These are phyloP conservation scores for Morinoia aosen DNA, from an alignment of 2,888 invertebrate species.

Conservation along the genomic window DNA sequence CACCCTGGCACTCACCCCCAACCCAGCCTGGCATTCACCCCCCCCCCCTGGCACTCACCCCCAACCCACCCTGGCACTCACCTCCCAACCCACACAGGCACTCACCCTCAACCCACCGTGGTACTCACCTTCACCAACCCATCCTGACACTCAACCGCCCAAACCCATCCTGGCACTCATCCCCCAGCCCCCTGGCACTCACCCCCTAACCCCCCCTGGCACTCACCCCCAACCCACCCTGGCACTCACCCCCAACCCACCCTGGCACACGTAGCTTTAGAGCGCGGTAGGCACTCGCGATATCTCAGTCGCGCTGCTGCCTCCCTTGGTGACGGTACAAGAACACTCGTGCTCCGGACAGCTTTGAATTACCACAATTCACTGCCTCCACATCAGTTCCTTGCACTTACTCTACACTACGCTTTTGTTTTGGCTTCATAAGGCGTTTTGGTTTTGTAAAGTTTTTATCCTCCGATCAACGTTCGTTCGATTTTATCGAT, in stretches of 20 bases:
- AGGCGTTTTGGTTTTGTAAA: neutral
- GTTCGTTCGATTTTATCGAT: neutral
- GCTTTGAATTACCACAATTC: neutral
- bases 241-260: too few species aligned
- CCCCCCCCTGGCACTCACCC: neutral
- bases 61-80: neutral
- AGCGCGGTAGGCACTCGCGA: neutral
- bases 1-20: too few species aligned
- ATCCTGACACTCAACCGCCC: neutral
- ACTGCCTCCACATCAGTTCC: neutral
- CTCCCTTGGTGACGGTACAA: slow-evolving; percentile 20
- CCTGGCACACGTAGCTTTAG: neutral
- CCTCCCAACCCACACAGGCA: too few species aligned
- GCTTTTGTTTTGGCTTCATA: neutral
- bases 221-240: too few species aligned
- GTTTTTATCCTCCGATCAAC: neutral
- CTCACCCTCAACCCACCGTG: neutral
- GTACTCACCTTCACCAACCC: slow-evolving; percentile 1
- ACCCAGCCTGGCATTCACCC: too few species aligned
- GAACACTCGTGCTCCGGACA: slow-evolving; percentile 1
- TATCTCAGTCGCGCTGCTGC: slow-evolving; percentile 24
- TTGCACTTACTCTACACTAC: neutral
- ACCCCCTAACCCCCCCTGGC: too few species aligned
- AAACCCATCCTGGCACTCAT: too few species aligned
- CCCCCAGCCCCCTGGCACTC: too few species aligned